Percentiles rank a stretch among this genome's conserved stretches.
These are phyloP conservation scores for Drosophila mayri DNA, from an alignment of 1,140 invertebrate species.

Conservation along the genomic window DNA sequence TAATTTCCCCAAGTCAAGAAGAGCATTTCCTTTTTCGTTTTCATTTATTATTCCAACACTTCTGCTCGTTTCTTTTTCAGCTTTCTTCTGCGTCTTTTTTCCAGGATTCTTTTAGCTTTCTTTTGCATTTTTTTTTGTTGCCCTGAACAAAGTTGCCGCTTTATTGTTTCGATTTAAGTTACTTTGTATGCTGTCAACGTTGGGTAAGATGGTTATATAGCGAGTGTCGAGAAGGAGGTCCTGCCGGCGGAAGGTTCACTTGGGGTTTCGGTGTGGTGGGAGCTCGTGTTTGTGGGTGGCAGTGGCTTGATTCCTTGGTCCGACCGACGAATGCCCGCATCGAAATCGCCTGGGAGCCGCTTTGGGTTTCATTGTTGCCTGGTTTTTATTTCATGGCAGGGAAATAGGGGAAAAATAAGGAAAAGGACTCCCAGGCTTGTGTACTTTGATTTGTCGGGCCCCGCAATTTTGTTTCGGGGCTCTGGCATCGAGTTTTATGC, in stretches of 20 bases:
- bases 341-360: slow-evolving; percentile 80
- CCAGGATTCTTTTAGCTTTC: slow-evolving; percentile 47
- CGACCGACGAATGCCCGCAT: slow-evolving; percentile 61
- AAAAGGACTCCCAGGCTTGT: slow-evolving; percentile 58
- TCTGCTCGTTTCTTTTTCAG: slow-evolving; percentile 43
- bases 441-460: slow-evolving; percentile 80
- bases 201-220: slow-evolving; percentile 59
- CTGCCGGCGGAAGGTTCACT: slow-evolving; percentile 6
- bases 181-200: slow-evolving; percentile 84
- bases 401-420: slow-evolving; percentile 7
- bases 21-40: slow-evolving; percentile 14
- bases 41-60: slow-evolving; percentile 9
- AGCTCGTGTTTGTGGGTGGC: slow-evolving; percentile 14
- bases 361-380: slow-evolving; percentile 80
- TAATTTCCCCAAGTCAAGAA: neutral
- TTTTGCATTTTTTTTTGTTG: slow-evolving; percentile 68
- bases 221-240: slow-evolving; percentile 25
- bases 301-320: slow-evolving; percentile 25
- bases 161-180: slow-evolving; percentile 85
- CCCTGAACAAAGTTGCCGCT: slow-evolving; percentile 78
- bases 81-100: slow-evolving; percentile 48
- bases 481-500: slow-evolving; percentile 71
- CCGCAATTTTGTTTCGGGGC: slow-evolving; percentile 45
- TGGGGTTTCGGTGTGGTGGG: slow-evolving; percentile 4
- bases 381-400: slow-evolving; percentile 75